These are phyloP conservation scores for Otolemur crassicaudatus DNA, from an alignment of 2,797 vertebrate genomes.

Conservation along the genomic window DNA sequence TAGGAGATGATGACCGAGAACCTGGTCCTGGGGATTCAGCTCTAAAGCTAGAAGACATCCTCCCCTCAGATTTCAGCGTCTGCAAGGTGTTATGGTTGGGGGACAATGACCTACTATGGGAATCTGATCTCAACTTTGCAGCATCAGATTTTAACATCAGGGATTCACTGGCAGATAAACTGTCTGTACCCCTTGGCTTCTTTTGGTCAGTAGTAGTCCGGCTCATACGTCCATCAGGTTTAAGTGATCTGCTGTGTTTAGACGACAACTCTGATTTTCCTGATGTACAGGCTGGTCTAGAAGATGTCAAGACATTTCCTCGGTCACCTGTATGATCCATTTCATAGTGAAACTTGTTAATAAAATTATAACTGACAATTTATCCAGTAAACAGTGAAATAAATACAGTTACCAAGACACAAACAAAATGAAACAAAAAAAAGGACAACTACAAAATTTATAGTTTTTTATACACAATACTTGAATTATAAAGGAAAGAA, in stretches of 20 bases:
- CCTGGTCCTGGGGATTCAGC: constrained; percentile 96
- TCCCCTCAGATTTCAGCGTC: constrained; percentile 95
- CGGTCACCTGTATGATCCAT: constrained; percentile 93
- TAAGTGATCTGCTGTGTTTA: constrained; percentile 94
- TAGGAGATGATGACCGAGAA: constrained; percentile 96
- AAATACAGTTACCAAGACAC: background rate
- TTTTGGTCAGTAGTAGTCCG: constrained; percentile 92
- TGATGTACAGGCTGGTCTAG: constrained; percentile 91
- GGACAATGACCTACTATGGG: constrained; percentile 97
- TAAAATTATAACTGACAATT: constrained; percentile 42
- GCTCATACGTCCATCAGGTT: constrained; percentile 93
- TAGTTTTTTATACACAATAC: constrained; percentile 22
- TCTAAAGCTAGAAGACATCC: constrained; percentile 91
- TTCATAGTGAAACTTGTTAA: constrained; percentile 81
- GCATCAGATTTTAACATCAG: constrained; percentile 96
- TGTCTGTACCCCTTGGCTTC: constrained; percentile 92
- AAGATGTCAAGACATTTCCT: constrained; percentile 91
- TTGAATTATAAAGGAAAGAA: constrained; percentile 46
- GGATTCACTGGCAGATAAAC: constrained; percentile 95
- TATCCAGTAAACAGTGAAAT: constrained; percentile 40
- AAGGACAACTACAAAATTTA: background rate
- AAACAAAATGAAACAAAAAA: no score
- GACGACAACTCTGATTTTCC: constrained; percentile 90
- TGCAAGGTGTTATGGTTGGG: constrained; percentile 99
- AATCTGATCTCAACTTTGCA: constrained; percentile 96